These are phyloP conservation scores for Argyra leucocephala DNA, from an alignment of 2,888 invertebrate genomes.

Conservation along the genomic window DNA sequence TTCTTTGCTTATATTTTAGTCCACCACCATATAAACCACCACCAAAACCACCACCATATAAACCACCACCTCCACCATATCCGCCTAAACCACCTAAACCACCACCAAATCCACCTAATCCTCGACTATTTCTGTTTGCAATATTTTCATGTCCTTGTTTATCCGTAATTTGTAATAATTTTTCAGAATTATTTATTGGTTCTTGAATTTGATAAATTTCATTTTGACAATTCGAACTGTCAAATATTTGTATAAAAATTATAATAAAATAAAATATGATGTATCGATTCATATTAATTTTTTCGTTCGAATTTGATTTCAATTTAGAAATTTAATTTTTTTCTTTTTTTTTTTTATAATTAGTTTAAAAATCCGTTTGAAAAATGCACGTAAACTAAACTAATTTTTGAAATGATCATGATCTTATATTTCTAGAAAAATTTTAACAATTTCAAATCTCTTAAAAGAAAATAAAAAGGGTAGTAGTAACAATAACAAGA, in stretches of 20 bases:
- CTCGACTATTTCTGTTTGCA: conserved; percentile 10
- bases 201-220: neutral
- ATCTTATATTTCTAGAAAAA: neutral
- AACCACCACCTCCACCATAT: conserved; percentile 8
- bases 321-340: neutral
- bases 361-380: neutral
- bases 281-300: neutral
- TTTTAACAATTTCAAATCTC: too few relatives aligned
- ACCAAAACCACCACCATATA: conserved; percentile 8
- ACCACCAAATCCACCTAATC: conserved; percentile 7
- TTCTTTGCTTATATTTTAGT: conserved; percentile 9
- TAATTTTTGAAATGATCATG: neutral
- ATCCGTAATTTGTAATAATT: conserved; percentile 3
- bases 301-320: neutral
- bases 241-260: neutral
- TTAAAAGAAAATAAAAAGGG: neutral
- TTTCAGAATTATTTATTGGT: neutral
- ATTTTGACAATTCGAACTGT: neutral
- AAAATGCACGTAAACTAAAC: neutral
- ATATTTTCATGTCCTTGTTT: conserved; percentile 16
- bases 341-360: neutral
- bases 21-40: conserved; percentile 15
- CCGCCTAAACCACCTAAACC: conserved; percentile 2
- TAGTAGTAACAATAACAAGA: neutral
- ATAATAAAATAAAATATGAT: neutral